Conservation (phyloP, 2,888 invertebrate genomes). For the Synergus laeviventris region DNA sequence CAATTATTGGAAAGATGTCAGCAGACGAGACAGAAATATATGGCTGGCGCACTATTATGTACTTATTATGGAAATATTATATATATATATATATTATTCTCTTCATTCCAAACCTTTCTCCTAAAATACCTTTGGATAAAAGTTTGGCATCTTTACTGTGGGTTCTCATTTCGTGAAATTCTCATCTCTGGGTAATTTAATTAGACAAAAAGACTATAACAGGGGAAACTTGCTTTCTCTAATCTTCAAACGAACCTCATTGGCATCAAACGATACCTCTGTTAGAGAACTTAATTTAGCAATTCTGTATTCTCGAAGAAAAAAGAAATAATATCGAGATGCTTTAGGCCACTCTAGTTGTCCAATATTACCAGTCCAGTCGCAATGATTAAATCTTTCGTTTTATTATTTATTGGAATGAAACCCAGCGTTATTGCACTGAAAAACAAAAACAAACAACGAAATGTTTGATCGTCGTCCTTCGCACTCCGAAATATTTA, state of each 20-base stretch:
- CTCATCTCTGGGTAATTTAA: conserved; percentile 5
- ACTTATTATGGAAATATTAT: conserved; percentile 1
- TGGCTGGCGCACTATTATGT: background rate
- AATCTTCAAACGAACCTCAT: background rate
- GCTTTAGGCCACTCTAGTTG: background rate
- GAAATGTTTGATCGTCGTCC: too few relatives aligned
- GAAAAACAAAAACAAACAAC: too few relatives aligned
- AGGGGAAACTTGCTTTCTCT: background rate
- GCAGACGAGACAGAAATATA: background rate
- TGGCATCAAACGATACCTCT: background rate
- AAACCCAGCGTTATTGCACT: background rate
- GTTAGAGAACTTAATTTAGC: background rate
- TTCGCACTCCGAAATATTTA: too few relatives aligned
- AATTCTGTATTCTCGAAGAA: background rate
- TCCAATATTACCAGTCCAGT: too few relatives aligned
- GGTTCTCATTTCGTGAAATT: background rate
- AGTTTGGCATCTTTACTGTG: background rate
- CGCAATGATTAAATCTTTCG: too few relatives aligned
- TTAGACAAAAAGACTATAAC: background rate
- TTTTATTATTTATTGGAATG: too few relatives aligned
- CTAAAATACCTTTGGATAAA: background rate
- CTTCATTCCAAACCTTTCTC: background rate
- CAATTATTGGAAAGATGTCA: conserved; percentile 29
- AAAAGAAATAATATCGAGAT: background rate
- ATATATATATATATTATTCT: too few relatives aligned